Percentiles rank a stretch among this genome's conserved stretches.
Conservation (phyloP, 2,797 vertebrate species). For the Ctenopoma multispine region DNA sequence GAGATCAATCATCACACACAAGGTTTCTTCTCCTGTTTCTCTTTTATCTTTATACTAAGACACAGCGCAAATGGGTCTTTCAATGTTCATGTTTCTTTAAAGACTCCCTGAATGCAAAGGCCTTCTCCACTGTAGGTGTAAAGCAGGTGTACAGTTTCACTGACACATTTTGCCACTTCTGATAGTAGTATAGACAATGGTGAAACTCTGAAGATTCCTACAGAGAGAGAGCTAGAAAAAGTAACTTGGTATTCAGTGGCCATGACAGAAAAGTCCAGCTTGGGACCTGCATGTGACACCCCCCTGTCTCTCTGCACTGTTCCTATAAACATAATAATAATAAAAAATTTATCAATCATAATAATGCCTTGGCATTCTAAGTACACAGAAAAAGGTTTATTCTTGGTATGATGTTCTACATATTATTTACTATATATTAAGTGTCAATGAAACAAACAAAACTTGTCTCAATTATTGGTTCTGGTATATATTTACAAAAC, state of each 20-base stretch:
- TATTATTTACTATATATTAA: not conserved
- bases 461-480: not conserved
- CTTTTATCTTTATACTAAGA: not conserved
- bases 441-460: not conserved
- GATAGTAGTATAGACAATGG: not conserved
- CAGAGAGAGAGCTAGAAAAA: slow-evolving; percentile 8
- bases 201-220: too few relatives aligned
- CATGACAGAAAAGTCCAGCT: not conserved
- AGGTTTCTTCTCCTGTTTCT: not conserved
- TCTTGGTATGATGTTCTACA: not conserved
- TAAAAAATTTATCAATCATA: too few relatives aligned
- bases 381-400: not conserved
- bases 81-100: slow-evolving; percentile 1
- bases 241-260: not conserved
- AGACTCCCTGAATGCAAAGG: not conserved
- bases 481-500: not conserved
- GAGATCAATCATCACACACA: not conserved
- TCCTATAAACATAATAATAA: too few relatives aligned
- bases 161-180: not conserved
- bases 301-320: too few relatives aligned
- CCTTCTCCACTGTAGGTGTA: not conserved
- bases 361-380: not conserved
- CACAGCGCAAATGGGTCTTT: not conserved
- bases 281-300: too few relatives aligned
- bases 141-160: slow-evolving; percentile 14